Evolutionary conservation across 2,888 invertebrate genomes (phyloP).

Genomic region (Atethmia centrago): DNA sequence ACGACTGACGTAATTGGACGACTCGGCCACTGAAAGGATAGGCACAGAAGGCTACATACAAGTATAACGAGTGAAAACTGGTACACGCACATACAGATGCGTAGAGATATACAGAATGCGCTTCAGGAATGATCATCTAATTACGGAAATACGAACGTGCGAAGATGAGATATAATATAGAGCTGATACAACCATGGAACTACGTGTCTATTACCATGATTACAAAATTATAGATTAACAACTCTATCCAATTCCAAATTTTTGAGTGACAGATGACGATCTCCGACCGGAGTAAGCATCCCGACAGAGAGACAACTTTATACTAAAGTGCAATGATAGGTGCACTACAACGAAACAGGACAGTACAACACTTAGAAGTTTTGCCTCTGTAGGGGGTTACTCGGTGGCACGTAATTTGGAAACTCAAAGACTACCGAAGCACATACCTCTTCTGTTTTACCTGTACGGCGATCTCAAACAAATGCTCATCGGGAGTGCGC

Average conservation of each 20-base stretch:
- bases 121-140: background rate
- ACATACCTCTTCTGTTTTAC: too few species aligned
- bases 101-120: background rate
- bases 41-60: conserved; percentile 5
- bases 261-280: too few species aligned
- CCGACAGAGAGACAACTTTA: background rate
- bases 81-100: background rate
- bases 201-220: too few species aligned
- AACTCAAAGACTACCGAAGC: background rate
- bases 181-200: background rate
- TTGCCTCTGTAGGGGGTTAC: background rate
- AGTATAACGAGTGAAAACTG: background rate
- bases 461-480: background rate
- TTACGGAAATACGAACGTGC: background rate
- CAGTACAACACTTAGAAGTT: background rate
- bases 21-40: background rate
- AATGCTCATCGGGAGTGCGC: background rate
- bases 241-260: background rate
- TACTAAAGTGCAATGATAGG: background rate
- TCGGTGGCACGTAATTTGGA: background rate
- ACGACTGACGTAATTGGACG: conserved; percentile 56
- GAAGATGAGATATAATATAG: background rate
- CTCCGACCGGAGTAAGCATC: too few species aligned
- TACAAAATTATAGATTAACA: background rate
- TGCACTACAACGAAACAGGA: background rate